phyloP scores from a whole-genome alignment of 2,888 invertebrate species.

The Tetragonisca angustula region DNA sequence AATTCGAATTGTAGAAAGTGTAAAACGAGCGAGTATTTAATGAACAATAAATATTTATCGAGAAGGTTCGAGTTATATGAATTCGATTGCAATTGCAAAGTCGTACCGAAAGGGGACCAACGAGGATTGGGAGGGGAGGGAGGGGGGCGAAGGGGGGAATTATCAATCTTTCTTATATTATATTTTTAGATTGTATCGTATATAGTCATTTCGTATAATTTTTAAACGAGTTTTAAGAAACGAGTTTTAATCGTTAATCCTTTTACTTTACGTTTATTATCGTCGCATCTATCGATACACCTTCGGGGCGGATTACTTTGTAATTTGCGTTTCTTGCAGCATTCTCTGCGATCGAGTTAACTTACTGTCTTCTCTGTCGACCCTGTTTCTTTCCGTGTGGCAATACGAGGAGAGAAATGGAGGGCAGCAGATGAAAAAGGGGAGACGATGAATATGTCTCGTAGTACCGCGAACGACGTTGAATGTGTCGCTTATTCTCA shows the following conservation, averaged over 20 bases:
- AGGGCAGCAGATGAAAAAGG: background rate
- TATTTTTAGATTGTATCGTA: constrained; percentile 37
- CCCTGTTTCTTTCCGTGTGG: background rate
- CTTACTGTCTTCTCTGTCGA: constrained; percentile 5
- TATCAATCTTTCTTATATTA: constrained; percentile 17
- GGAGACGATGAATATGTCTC: constrained; percentile 19
- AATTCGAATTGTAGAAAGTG: constrained; percentile 12
- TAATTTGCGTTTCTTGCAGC: constrained; percentile 13
- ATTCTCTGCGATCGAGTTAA: constrained; percentile 32
- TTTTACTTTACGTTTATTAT: constrained; percentile 25
- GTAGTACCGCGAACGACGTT: constrained; percentile 28
- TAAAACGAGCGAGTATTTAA: constrained; percentile 21
- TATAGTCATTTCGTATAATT: constrained; percentile 38
- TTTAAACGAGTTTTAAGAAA: constrained; percentile 2
- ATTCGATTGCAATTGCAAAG: background rate
- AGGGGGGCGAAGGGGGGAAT: no score
- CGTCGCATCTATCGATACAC: constrained; percentile 11
- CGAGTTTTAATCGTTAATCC: constrained; percentile 13
- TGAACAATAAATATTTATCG: constrained; percentile 28
- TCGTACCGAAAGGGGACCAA: constrained; percentile 42
- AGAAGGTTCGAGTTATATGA: background rate
- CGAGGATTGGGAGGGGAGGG: background rate
- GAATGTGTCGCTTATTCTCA: constrained; percentile 40
- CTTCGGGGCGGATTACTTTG: constrained; percentile 7
- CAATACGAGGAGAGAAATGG: no score